Evolutionary conservation across 2,797 vertebrate species (phyloP).

Genomic region (Syngnathus rostellatus): DNA sequence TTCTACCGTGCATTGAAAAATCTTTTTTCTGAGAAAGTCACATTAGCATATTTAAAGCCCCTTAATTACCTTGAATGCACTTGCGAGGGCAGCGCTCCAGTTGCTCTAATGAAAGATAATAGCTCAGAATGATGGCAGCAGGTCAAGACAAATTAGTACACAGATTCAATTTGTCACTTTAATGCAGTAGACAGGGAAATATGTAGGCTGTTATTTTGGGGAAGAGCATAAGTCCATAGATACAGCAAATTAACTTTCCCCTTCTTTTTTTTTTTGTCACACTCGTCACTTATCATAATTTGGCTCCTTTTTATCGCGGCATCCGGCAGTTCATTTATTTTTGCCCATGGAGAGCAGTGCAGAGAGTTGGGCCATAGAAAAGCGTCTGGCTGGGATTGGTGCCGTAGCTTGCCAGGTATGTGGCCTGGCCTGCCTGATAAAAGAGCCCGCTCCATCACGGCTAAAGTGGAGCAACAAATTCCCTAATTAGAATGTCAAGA

Average conservation of each 20-base stretch:
- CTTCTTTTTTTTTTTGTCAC: slow-evolving; percentile 5
- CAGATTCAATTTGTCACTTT: not conserved
- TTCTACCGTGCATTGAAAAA: not conserved
- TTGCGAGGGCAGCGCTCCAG: slow-evolving; percentile 14
- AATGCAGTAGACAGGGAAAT: not conserved
- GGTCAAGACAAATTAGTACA: slow-evolving; percentile 22
- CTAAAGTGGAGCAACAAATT: slow-evolving; percentile 58
- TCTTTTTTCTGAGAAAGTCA: not conserved
- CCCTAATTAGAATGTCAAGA: slow-evolving; percentile 61
- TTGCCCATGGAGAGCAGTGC: slow-evolving; percentile 31
- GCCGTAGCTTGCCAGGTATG: slow-evolving; percentile 56
- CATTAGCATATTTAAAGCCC: slow-evolving; percentile 11
- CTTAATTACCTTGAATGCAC: slow-evolving; percentile 15
- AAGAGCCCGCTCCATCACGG: slow-evolving; percentile 52
- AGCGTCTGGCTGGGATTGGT: slow-evolving; percentile 37
- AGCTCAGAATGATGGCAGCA: not conserved
- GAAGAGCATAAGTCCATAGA: not conserved
- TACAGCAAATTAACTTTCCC: slow-evolving; percentile 10
- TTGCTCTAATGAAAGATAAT: slow-evolving; percentile 16
- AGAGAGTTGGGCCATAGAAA: slow-evolving; percentile 45
- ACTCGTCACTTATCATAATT: slow-evolving; percentile 30
- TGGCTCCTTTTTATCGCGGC: slow-evolving; percentile 41
- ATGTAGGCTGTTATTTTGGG: not conserved
- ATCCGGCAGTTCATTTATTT: slow-evolving; percentile 40
- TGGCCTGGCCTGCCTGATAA: slow-evolving; percentile 62